Percentiles rank a stretch among this genome's conserved stretches.
These are phyloP conservation scores for Cosmia trapezina DNA, from an alignment of 2,888 invertebrate genomes.

Conservation along the genomic window DNA sequence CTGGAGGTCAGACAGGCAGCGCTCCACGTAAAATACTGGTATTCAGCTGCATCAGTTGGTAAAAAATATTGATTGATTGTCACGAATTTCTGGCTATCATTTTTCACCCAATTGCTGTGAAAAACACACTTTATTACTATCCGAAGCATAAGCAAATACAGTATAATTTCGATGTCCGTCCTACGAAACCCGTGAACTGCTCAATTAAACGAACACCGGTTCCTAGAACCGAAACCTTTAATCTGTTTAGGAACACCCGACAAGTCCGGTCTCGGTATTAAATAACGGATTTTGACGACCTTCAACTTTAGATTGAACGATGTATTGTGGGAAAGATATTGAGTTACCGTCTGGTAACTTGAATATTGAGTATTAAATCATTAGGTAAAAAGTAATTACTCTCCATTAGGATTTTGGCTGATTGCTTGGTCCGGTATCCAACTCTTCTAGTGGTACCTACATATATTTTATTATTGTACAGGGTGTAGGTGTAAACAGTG, in stretches of 20 bases:
- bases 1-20: too few species aligned
- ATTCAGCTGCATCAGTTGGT: too few species aligned
- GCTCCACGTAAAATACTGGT: too few species aligned
- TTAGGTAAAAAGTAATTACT: not conserved
- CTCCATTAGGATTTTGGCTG: too few species aligned
- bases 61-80: too few species aligned
- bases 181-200: slow-evolving; percentile 19
- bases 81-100: not conserved
- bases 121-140: not conserved
- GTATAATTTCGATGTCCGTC: not conserved
- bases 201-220: slow-evolving; percentile 24
- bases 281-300: slow-evolving; percentile 37
- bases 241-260: slow-evolving; percentile 30
- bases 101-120: not conserved
- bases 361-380: not conserved
- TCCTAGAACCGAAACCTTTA: slow-evolving; percentile 18
- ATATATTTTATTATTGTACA: not conserved
- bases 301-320: not conserved
- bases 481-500: too few species aligned
- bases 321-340: slow-evolving; percentile 3
- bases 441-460: too few species aligned
- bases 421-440: too few species aligned
- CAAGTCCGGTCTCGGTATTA: slow-evolving; percentile 29
- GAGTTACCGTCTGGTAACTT: not conserved
- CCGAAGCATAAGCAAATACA: not conserved